A percentile compares a stretch with the other conserved stretches of the same genome.
Conservation (phyloP, 37 sponge, comb jelly and placozoan species). For the Bolinopsis microptera region DNA sequence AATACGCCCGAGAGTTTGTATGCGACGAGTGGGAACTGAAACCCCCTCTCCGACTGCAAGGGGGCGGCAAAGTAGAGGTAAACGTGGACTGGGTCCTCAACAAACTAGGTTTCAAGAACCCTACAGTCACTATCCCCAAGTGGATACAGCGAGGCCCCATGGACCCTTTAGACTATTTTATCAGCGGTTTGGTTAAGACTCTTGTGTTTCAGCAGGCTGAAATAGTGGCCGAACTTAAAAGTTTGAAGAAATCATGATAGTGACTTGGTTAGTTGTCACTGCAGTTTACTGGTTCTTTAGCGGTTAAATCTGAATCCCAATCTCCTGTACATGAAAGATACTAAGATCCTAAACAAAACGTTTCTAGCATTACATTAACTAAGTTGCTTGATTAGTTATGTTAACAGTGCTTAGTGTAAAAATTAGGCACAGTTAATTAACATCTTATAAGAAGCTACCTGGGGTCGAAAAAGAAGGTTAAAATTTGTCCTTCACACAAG, state of each 20-base stretch:
- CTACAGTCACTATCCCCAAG: slow-evolving; percentile 91
- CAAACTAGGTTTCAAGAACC: slow-evolving; percentile 90
- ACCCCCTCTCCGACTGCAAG: slow-evolving; percentile 81
- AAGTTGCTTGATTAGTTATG: no score
- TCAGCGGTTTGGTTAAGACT: slow-evolving; percentile 67
- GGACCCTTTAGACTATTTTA: slow-evolving; percentile 87
- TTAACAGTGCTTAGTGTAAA: no score
- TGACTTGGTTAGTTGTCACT: no score
- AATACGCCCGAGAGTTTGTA: slow-evolving; percentile 70
- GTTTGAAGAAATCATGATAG: slow-evolving; percentile 41
- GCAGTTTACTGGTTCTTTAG: no score
- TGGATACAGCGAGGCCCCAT: slow-evolving; percentile 90
- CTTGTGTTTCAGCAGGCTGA: slow-evolving; percentile 66
- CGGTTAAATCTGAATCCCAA: no score
- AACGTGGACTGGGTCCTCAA: slow-evolving; percentile 89
- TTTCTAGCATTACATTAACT: no score
- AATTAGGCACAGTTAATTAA: no score
- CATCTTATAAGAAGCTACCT: no score
- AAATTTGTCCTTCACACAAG: no score
- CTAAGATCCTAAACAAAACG: no score
- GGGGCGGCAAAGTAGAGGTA: slow-evolving; percentile 84
- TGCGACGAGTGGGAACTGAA: slow-evolving; percentile 89
- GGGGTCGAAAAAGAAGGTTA: no score
- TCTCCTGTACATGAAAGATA: no score
- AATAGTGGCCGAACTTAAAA: background rate